Base-by-base conservation (phyloP, 2,797 vertebrate genomes). In the Melanotaenia pygmaea region DNA sequence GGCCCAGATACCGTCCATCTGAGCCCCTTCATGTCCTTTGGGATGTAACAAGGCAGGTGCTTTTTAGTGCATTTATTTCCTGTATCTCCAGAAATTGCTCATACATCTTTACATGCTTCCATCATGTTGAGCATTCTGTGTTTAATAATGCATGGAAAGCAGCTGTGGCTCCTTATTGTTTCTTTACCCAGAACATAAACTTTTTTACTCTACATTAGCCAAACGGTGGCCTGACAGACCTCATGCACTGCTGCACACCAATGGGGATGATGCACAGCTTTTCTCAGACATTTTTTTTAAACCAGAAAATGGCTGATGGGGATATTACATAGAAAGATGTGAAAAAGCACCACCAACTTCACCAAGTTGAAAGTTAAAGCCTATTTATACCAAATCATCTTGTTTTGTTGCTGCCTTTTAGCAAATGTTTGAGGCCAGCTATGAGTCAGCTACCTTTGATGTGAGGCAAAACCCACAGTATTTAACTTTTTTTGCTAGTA, bases 41-140 rank as follows among this genome's bases (percentile, higher is more conserved):
- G 80, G 85, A 84, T 18, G 1, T 0, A 14, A 43, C 24, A 65
- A 67, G 63, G 79, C 79, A 86, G 81, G 74, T 73, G 80, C 59
- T 72, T 6, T 50, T 24, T 38, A 34, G 59, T 67, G 73, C 59
- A 50, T 26, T 67, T 57, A 45, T 57, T 10, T 18, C 14, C 8
- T 30, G 68, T 8, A 12, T 47, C 63, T 82, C 73, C 69, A 45
- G 54, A 9, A 88, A 82, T 81, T 79, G 79, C 1, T 1, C 37
- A 61, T 5, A 53, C 75, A 30, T 61, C 59, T 56, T 53, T 67
- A 50, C 51, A 66, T 3, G 35, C 64, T 57, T 69, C n/a, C 3
- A 53, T 76, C 50, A 65, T 67, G 45, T 68, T 4, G 32, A 70
- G 37, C 24, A 63, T 32, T 14, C 22, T 43, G 16, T 8, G 35